Evolutionary conservation across 2,113 vertebrate species (phyloP).

Genomic region (Saccopteryx bilineata): DNA sequence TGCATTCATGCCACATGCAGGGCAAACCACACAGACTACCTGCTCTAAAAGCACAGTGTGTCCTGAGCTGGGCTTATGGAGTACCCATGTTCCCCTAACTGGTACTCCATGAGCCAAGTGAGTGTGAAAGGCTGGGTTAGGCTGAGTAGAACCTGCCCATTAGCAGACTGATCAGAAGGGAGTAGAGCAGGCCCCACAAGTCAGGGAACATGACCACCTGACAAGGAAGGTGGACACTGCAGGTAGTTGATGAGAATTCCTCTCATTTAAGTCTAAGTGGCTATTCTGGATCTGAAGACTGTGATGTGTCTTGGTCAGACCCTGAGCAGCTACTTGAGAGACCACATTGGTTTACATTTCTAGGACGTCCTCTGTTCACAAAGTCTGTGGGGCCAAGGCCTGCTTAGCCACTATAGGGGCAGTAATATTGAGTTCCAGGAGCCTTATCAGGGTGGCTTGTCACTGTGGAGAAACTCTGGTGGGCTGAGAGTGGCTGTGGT

Average conservation of each 20-base stretch:
- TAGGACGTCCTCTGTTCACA: accelerated
- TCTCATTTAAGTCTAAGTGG: too few relatives aligned
- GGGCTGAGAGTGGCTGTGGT: background rate
- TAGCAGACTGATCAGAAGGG: background rate
- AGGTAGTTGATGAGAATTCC: background rate
- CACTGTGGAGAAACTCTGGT: background rate
- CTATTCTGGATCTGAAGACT: accelerated
- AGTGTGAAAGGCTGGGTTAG: background rate
- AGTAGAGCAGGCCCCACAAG: background rate
- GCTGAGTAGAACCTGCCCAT: background rate
- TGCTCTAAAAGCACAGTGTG: background rate
- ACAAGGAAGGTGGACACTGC: background rate
- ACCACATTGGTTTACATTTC: background rate
- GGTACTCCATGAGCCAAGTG: background rate
- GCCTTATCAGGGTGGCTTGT: background rate
- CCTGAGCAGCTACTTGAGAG: accelerated
- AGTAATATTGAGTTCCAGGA: background rate
- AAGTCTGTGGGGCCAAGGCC: background rate
- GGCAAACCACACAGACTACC: background rate
- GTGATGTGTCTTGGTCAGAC: background rate
- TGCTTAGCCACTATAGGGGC: too few relatives aligned
- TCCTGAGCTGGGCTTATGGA: background rate
- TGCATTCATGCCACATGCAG: accelerated
- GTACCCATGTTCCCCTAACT: background rate
- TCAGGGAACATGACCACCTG: background rate